Conservation (phyloP, 1,140 invertebrate species). For the Sinonovacula constricta region DNA sequence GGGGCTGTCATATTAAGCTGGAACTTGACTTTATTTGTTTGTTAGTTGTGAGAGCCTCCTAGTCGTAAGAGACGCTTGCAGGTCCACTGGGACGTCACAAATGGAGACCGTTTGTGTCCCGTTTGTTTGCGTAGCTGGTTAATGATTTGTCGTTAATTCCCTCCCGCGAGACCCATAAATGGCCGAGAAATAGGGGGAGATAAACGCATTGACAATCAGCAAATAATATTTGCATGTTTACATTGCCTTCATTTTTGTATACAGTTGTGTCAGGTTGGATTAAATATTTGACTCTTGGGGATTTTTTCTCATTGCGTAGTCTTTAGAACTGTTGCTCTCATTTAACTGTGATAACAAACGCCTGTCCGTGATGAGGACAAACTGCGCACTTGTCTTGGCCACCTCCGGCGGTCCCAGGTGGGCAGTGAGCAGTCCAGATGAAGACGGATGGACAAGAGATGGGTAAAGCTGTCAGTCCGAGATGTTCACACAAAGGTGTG, state of each 20-base stretch:
- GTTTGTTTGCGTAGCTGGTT: conserved; percentile 46
- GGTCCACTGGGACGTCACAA: conserved; percentile 31
- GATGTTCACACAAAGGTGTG: neutral
- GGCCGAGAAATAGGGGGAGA: conserved; percentile 10
- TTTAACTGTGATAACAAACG: conserved; percentile 1
- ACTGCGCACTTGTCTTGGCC: neutral
- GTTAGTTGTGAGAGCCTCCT: conserved; percentile 26
- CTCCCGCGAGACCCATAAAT: conserved; percentile 26
- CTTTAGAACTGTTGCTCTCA: neutral
- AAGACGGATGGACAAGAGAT: neutral
- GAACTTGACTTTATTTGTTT: conserved; percentile 53
- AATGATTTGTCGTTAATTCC: conserved; percentile 51
- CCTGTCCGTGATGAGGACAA: neutral
- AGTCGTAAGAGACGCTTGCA: conserved; percentile 26
- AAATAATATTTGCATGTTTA: conserved; percentile 52
- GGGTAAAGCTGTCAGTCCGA: neutral
- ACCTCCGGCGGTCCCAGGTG: neutral
- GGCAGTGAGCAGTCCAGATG: neutral
- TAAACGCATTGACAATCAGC: neutral
- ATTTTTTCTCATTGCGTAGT: too few species aligned
- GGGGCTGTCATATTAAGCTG: conserved; percentile 32
- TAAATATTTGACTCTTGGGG: conserved; percentile 24
- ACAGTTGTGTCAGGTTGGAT: conserved; percentile 19
- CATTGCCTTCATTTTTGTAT: conserved; percentile 30
- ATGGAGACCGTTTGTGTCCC: conserved; percentile 38